Evolutionary conservation across 2,888 invertebrate species (phyloP).

Genomic region (Drosophila nigricruria): DNA sequence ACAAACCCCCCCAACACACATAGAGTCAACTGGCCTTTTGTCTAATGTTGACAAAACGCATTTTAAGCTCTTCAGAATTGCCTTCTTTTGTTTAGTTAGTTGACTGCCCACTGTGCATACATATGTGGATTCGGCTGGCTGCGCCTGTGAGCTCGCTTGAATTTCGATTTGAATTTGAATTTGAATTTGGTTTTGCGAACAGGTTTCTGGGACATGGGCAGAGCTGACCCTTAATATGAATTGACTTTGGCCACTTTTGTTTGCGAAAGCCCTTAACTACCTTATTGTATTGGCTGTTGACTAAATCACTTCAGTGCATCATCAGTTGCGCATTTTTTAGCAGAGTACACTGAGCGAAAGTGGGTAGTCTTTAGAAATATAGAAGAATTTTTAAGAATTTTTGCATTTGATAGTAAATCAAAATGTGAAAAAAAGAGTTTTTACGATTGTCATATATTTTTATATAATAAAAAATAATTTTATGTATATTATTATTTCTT

Average conservation of each 20-base stretch:
- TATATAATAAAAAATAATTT: background rate
- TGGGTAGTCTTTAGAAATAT: background rate
- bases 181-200: background rate
- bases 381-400: background rate
- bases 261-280: slow-evolving; percentile 49
- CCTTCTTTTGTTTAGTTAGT: slow-evolving; percentile 73
- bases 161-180: slow-evolving; percentile 38
- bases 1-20: background rate
- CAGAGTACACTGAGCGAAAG: slow-evolving; percentile 18
- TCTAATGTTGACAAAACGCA: slow-evolving; percentile 83
- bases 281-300: slow-evolving; percentile 39
- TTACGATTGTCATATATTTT: no score
- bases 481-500: no score
- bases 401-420: background rate
- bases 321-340: slow-evolving; percentile 36
- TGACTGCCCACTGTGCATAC: slow-evolving; percentile 34
- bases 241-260: slow-evolving; percentile 48
- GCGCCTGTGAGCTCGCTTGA: slow-evolving; percentile 42
- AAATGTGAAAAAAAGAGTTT: no score
- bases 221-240: slow-evolving; percentile 33
- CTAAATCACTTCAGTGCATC: slow-evolving; percentile 35
- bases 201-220: background rate
- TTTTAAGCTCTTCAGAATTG: slow-evolving; percentile 79
- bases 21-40: slow-evolving; percentile 33
- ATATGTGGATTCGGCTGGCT: slow-evolving; percentile 10